Percentiles rank a stretch among this genome's conserved stretches.
Conservation (phyloP, 2,797 vertebrate genomes). For the Heliangelus exortis region DNA sequence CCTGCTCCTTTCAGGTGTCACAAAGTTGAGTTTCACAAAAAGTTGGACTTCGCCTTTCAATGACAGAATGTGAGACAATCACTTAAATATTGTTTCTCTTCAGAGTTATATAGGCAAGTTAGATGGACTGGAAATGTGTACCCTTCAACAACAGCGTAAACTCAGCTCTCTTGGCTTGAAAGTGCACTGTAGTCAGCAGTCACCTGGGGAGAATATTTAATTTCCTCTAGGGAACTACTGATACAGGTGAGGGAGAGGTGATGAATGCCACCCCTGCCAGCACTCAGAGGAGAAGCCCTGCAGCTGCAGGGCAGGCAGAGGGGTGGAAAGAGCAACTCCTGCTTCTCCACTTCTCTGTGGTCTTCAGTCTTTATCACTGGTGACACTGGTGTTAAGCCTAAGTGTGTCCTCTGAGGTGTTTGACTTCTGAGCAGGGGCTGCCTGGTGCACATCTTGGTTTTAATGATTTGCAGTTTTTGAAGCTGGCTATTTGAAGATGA, state of each 20-base stretch:
- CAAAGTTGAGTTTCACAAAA: background rate
- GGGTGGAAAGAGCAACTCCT: fast-evolving
- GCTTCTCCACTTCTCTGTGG: background rate
- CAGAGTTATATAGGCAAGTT: background rate
- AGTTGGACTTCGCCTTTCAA: background rate
- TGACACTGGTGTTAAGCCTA: background rate
- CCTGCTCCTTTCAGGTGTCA: background rate
- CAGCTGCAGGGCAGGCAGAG: background rate
- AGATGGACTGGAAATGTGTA: background rate
- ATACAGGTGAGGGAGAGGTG: background rate
- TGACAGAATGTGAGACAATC: background rate
- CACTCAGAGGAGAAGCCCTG: background rate
- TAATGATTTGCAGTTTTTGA: background rate
- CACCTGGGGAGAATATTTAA: background rate
- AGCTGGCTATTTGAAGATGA: background rate
- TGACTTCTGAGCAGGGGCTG: background rate
- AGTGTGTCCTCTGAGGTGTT: background rate
- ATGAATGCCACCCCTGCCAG: background rate
- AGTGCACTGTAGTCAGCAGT: background rate
- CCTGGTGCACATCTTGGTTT: fast-evolving
- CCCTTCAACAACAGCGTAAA: background rate
- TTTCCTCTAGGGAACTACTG: background rate
- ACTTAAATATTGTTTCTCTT: background rate
- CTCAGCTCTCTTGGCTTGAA: background rate
- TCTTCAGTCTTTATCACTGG: background rate